Evolutionary conservation across 2,888 invertebrate species (phyloP), one percentile per base, ranked within the genome.

Genomic region (Diloba caeruleocephala): DNA sequence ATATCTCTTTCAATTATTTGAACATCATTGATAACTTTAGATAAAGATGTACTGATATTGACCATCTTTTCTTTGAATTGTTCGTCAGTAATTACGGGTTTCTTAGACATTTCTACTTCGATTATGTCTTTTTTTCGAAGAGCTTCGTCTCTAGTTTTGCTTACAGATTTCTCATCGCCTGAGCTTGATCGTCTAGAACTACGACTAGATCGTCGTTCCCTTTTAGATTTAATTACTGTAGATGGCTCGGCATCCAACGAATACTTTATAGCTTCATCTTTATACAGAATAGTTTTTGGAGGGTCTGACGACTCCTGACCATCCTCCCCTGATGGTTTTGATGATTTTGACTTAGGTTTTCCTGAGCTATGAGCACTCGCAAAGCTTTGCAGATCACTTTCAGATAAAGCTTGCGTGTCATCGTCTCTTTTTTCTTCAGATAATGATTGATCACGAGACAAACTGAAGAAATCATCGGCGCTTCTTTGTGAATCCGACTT

Each of bases 1-100:
- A 96, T 94, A 82, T 96, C 96, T 64, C 94, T 94, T 82, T 96
- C 95, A 19, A 96, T 95, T 0, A 94, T 91, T 52, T 92, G 91
- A 48, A 96, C 82, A 63, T 95, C 94, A 52, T 94, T 94, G 79
- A 79, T 90, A 66, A 89, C 93, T 81, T 95, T 94, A 0, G 94
- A 93, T 0, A 92, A 61, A 14, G 69, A 73, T 8, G 62, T 59
- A 57, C 87, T 85, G 4, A 89, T 63, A 15, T 64, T 76, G 2
- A 29, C 54, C 62, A 90, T 79, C 58, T 77, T 79, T 3, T 51
- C 62, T 62, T 82, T 83, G 13, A 90, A 85, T 57, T 87, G 84
- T 14, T 83, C 81, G 34, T 81, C 71, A 4, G 70, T 66, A 34
- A 82, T 72, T 25, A 61, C 31, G 2, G 72, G 65, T 49, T 76